Conservation (phyloP, 2,888 invertebrate genomes). For the Petrophora chlorosata region DNA sequence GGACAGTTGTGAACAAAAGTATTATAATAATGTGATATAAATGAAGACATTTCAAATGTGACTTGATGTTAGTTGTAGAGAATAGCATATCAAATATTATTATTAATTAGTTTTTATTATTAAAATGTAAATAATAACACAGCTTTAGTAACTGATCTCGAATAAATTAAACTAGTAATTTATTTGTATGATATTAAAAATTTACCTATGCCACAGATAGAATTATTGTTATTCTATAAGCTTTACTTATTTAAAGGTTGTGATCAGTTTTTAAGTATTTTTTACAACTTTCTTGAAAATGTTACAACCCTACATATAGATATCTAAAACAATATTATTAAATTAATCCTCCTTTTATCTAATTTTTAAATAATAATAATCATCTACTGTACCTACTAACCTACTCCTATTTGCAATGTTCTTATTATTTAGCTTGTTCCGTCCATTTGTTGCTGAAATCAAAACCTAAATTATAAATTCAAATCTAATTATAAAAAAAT, state of each 20-base stretch:
- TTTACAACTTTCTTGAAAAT: no score
- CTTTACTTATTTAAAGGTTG: constrained; percentile 62
- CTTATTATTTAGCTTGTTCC: no score
- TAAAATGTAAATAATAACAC: constrained; percentile 30
- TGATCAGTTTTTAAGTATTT: constrained; percentile 47
- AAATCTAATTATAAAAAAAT: no score
- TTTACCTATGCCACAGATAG: constrained; percentile 29
- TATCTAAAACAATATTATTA: no score
- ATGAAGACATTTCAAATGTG: constrained; percentile 35
- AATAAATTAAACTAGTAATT: constrained; percentile 5
- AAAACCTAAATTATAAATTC: no score
- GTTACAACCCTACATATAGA: no score
- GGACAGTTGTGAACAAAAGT: constrained; percentile 30
- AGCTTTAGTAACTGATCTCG: constrained; percentile 19
- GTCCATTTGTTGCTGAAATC: no score
- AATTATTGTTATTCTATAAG: constrained; percentile 28
- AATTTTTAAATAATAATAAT: no score
- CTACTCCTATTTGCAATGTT: no score
- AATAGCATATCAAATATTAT: constrained; percentile 61
- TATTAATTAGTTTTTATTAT: constrained; percentile 18
- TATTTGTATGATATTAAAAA: constrained; percentile 17
- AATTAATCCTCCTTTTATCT: no score
- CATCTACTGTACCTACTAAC: no score
- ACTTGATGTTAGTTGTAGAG: constrained; percentile 48
- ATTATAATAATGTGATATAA: constrained; percentile 52